A percentile compares a stretch with the other conserved stretches of the same genome.
These are phyloP conservation scores for Callipepla californica DNA, from an alignment of 2,113 vertebrate genomes.

Conservation along the genomic window DNA sequence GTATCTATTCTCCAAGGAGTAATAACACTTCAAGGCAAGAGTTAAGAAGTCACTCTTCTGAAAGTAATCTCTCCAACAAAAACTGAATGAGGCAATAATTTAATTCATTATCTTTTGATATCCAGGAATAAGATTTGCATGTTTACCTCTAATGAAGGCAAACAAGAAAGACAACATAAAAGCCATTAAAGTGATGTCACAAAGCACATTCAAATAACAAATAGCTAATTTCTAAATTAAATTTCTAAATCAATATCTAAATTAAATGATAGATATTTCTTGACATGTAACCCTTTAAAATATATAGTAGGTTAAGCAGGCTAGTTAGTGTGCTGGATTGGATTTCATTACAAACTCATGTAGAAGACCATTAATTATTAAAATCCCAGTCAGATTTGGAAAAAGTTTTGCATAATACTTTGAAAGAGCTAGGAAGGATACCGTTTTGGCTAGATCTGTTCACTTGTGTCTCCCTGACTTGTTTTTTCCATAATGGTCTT, in stretches of 20 bases:
- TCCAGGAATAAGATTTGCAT: not conserved
- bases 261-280: not conserved
- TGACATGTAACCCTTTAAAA: not conserved
- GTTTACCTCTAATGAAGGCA: not conserved
- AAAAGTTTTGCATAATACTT: not conserved
- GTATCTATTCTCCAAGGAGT: not conserved
- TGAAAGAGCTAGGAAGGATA: not conserved
- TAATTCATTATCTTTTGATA: not conserved
- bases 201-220: not conserved
- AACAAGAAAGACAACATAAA: not conserved
- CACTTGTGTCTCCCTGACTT: not conserved
- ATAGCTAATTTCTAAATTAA: not conserved
- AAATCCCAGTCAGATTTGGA: not conserved
- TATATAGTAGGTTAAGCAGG: not conserved
- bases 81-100: not conserved
- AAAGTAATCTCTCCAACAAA: rapidly evolving
- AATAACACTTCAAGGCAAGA: not conserved
- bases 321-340: rapidly evolving
- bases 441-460: not conserved
- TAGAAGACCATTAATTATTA: not conserved
- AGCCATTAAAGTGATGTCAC: not conserved
- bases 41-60: not conserved
- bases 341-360: not conserved
- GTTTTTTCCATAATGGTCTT: not conserved
- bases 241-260: no score